phyloP scores from a whole-genome alignment of 2,797 vertebrate genomes.

The Choloepus didactylus region DNA sequence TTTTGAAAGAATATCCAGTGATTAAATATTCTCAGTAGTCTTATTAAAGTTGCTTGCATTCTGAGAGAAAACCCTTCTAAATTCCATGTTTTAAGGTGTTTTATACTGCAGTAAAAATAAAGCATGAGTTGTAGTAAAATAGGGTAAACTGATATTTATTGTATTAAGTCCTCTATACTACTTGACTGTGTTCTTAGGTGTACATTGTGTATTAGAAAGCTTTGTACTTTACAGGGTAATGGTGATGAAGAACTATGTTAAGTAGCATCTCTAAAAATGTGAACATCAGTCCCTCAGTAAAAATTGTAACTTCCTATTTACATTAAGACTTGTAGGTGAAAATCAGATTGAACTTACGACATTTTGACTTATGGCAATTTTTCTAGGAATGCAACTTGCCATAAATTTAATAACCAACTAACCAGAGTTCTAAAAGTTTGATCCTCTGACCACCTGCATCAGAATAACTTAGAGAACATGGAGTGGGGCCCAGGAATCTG shows the following conservation, averaged over 20 bases:
- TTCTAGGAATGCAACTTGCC: not conserved
- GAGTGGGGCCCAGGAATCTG: not conserved
- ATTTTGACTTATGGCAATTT: slow-evolving; percentile 39
- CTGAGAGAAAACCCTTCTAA: slow-evolving; percentile 49
- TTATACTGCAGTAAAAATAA: slow-evolving; percentile 42
- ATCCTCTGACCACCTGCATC: not conserved
- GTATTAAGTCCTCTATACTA: not conserved
- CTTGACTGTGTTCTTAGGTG: not conserved
- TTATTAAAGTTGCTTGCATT: slow-evolving; percentile 30
- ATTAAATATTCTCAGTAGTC: slow-evolving; percentile 9
- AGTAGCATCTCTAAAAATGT: not conserved
- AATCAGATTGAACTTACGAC: slow-evolving; percentile 3
- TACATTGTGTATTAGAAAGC: not conserved
- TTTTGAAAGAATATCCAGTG: slow-evolving; percentile 19
- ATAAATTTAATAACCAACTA: not conserved
- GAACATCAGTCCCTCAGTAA: not conserved
- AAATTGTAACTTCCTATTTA: slow-evolving; percentile 43
- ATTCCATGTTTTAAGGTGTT: not conserved
- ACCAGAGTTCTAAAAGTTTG: not conserved
- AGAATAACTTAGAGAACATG: not conserved
- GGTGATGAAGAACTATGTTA: not conserved
- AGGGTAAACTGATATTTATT: not conserved
- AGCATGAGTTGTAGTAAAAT: not conserved
- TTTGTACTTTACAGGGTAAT: not conserved
- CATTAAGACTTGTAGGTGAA: not conserved